Conservation (phyloP, 2,113 vertebrate genomes). For the Petrocephalus microphthalmus region DNA sequence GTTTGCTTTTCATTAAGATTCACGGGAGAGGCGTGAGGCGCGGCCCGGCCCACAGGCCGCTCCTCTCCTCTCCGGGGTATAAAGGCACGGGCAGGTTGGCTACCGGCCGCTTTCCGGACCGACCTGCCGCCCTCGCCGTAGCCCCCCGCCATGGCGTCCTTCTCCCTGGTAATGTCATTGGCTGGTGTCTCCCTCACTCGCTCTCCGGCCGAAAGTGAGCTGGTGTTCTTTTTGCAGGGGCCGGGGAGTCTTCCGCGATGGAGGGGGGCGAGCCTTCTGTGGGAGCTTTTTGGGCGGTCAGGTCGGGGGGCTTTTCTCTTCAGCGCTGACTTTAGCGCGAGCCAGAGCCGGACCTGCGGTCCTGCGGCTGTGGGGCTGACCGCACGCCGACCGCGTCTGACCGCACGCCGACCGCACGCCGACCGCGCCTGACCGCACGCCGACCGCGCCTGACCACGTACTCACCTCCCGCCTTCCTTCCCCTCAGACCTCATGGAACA, state of each 20-base stretch:
- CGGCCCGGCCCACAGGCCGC: constrained; percentile 17
- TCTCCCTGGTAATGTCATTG: constrained; percentile 53
- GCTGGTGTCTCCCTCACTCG: constrained; percentile 4
- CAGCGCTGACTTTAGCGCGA: neutral
- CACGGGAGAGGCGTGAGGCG: constrained; percentile 40
- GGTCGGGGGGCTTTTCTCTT: neutral
- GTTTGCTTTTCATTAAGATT: constrained; percentile 48
- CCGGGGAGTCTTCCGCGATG: neutral
- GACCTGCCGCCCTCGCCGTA: constrained; percentile 5
- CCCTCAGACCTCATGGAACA: constrained; percentile 77
- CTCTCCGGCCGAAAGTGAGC: neutral
- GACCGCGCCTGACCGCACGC: neutral
- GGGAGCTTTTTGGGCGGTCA: neutral
- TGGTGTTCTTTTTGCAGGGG: neutral
- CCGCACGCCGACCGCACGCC: no score
- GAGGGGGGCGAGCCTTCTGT: neutral
- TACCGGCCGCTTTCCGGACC: constrained; percentile 38
- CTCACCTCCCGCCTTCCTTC: neutral
- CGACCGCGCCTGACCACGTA: neutral
- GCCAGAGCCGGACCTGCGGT: neutral
- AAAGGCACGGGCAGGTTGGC: constrained; percentile 9
- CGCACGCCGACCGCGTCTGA: no score
- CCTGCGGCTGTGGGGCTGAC: neutral
- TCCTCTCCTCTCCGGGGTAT: neutral
- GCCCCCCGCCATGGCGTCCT: constrained; percentile 49